Conservation (phyloP, 2,797 vertebrate species). For the Artibeus lituratus region DNA sequence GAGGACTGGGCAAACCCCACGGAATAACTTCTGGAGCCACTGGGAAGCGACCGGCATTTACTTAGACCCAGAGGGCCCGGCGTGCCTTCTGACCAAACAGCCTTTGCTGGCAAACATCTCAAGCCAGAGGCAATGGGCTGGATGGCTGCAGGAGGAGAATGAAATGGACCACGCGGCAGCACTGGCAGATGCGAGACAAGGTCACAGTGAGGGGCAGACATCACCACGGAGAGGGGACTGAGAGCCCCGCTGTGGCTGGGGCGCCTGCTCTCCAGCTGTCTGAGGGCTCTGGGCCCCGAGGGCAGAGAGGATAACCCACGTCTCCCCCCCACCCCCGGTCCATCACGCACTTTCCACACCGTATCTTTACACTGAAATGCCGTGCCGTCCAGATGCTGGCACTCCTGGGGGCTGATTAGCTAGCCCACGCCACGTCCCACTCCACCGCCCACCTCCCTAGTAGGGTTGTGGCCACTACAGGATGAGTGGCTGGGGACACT, state of each 20-base stretch:
- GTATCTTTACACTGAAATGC: background rate
- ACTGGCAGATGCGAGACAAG: background rate
- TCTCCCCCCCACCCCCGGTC: background rate
- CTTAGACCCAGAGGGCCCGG: background rate
- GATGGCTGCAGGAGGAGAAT: background rate
- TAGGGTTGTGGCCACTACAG: background rate
- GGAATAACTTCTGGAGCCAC: background rate
- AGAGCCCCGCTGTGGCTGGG: background rate
- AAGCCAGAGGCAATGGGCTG: background rate
- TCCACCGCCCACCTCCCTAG: background rate
- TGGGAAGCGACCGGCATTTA: background rate
- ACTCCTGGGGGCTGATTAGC: background rate
- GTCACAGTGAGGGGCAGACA: background rate
- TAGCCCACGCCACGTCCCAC: rapidly evolving
- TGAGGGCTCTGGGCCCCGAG: background rate
- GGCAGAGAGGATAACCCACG: too few relatives aligned
- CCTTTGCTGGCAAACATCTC: background rate
- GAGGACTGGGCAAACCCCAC: background rate
- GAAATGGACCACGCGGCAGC: background rate
- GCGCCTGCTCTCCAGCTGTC: background rate
- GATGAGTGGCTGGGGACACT: background rate
- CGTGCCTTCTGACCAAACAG: background rate
- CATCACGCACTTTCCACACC: background rate
- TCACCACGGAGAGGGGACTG: background rate
- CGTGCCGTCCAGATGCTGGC: background rate